Evolutionary conservation across 2,888 invertebrate genomes (phyloP).

Genomic region (Invenusta paracnida): DNA sequence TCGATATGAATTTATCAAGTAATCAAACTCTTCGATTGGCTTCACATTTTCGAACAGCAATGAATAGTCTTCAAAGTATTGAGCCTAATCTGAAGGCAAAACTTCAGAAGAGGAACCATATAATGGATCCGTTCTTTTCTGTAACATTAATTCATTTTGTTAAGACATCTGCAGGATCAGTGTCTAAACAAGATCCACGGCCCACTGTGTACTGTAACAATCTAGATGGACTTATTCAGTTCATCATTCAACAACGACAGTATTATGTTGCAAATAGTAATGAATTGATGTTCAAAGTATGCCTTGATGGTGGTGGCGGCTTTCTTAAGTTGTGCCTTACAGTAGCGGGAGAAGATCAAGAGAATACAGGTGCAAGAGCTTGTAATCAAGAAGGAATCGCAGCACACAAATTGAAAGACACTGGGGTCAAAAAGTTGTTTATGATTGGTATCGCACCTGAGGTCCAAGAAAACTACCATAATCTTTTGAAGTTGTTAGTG

Average conservation of each 20-base stretch:
- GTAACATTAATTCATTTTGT: not conserved
- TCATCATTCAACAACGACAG: conserved; percentile 32
- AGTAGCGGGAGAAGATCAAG: conserved; percentile 28
- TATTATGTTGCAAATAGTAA: conserved; percentile 13
- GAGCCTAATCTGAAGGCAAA: not conserved
- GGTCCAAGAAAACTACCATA: conserved; percentile 9
- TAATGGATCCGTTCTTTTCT: not conserved
- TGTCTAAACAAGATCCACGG: not conserved
- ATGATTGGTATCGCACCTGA: conserved; percentile 31
- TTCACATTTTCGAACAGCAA: conserved; percentile 11
- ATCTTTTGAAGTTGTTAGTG: not conserved
- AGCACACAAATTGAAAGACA: conserved; percentile 20
- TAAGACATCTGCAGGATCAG: not conserved
- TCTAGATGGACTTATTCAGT: not conserved
- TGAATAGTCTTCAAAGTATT: not conserved
- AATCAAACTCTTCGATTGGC: conserved; percentile 23
- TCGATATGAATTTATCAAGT: conserved; percentile 20
- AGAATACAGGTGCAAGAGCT: not conserved
- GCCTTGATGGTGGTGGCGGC: conserved; percentile 41
- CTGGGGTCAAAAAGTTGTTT: conserved; percentile 37
- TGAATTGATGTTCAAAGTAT: conserved; percentile 32
- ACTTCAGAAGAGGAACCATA: not conserved
- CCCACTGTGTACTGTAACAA: conserved; percentile 3
- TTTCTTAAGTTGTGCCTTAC: conserved; percentile 37
- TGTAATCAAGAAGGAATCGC: not conserved